These are phyloP conservation scores for Mormoops blainvillei DNA, from an alignment of 2,113 vertebrate genomes.

Conservation along the genomic window DNA sequence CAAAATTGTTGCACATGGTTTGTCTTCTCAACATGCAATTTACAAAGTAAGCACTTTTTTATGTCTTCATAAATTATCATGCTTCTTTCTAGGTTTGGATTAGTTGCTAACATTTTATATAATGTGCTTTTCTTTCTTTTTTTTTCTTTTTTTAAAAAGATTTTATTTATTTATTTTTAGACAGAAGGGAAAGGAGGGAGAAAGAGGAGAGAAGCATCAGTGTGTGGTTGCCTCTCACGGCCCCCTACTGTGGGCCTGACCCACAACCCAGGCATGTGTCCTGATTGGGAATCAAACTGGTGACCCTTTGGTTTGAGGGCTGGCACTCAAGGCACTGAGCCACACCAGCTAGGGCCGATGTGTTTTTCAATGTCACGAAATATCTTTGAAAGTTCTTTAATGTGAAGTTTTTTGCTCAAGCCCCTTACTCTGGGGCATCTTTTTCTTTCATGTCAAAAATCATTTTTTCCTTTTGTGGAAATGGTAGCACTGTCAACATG, in stretches of 20 bases:
- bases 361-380: neutral
- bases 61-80: neutral
- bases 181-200: no score
- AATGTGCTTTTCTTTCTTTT: neutral
- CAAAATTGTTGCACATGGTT: neutral
- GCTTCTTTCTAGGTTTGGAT: neutral
- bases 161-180: no score
- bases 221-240: no score
- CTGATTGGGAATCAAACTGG: no score
- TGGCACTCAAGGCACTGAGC: no score
- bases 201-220: no score
- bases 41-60: neutral
- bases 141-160: no score
- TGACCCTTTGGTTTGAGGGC: no score
- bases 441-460: neutral
- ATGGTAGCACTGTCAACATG: neutral
- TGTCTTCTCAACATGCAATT: neutral
- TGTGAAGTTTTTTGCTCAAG: neutral
- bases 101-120: neutral
- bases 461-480: constrained; percentile 40
- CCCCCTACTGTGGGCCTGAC: no score
- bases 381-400: constrained; percentile 4
- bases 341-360: no score
- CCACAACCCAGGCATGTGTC: no score
- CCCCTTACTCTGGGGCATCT: neutral